A percentile compares a stretch with the other conserved stretches of the same genome.
Evolutionary conservation across 2,113 vertebrate genomes (phyloP).

Genomic region (Festucalex cinctus): DNA sequence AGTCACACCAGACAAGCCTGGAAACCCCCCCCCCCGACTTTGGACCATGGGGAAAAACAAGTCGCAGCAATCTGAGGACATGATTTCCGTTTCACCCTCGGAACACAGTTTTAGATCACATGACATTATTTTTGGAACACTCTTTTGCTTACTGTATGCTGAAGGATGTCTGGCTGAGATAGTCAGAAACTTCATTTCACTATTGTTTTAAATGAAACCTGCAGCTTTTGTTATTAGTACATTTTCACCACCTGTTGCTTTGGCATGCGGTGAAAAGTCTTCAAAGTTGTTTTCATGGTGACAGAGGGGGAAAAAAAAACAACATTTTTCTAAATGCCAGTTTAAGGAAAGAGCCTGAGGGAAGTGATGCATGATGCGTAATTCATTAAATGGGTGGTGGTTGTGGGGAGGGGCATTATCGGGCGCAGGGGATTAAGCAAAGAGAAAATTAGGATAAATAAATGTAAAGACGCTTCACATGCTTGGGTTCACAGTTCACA

Average conservation of each 20-base stretch:
- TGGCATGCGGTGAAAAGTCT: background rate
- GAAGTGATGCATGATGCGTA: background rate
- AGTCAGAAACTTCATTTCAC: background rate
- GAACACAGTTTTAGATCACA: background rate
- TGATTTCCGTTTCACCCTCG: background rate
- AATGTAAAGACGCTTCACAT: constrained; percentile 22
- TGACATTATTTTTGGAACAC: no score
- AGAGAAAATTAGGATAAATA: constrained; percentile 13
- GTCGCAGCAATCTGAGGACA: background rate
- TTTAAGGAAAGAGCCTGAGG: background rate
- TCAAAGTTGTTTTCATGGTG: background rate
- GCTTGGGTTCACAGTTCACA: constrained; percentile 39
- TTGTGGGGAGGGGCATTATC: background rate
- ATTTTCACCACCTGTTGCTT: background rate
- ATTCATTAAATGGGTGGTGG: background rate
- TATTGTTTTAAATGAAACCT: background rate
- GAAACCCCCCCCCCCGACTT: background rate
- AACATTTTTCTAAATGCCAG: background rate
- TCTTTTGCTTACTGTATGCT: background rate
- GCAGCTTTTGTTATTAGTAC: background rate
- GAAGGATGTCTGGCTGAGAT: background rate
- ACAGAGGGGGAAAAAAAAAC: background rate
- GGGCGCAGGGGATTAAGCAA: background rate
- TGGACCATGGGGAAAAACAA: background rate
- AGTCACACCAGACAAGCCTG: background rate